A percentile compares a stretch with the other conserved stretches of the same genome.
These are phyloP conservation scores for Mesorhabditis sp. DNA, from an alignment of 2,888 invertebrate genomes.

Conservation along the genomic window DNA sequence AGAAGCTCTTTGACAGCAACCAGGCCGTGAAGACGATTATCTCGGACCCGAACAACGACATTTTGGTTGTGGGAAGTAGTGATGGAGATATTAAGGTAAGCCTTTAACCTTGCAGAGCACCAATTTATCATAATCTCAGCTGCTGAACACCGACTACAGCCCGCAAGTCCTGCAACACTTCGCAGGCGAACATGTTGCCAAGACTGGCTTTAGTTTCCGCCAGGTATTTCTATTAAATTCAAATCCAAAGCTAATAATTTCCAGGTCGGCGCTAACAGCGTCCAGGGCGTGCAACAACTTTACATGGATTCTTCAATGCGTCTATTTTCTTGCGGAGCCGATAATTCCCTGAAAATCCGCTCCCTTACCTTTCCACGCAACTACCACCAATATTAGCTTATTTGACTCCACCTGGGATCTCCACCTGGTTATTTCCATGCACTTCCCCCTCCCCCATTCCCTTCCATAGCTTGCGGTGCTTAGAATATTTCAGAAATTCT, in stretches of 20 bases:
- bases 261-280: constrained; percentile 28
- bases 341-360: constrained; percentile 95
- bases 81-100: constrained; percentile 66
- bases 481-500: no score
- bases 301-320: constrained; percentile 83
- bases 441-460: no score
- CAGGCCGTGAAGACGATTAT: constrained; percentile 89
- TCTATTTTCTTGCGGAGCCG: constrained; percentile 95
- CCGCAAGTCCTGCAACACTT: constrained; percentile 82
- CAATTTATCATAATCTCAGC: neutral
- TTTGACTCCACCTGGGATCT: no score
- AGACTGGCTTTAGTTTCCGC: constrained; percentile 86
- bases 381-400: no score
- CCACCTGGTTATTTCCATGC: no score
- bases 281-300: constrained; percentile 78
- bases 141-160: constrained; percentile 67
- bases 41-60: constrained; percentile 86
- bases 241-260: neutral
- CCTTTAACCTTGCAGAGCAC: neutral
- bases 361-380: no score
- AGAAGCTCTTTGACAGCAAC: constrained; percentile 74
- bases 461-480: no score
- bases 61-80: constrained; percentile 81
- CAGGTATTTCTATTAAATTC: constrained; percentile 65
- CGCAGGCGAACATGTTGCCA: constrained; percentile 82